Percentiles rank a stretch among this genome's conserved stretches.
Evolutionary conservation across 2,888 invertebrate species (phyloP).

Genomic region (Myopa tessellatipennis): DNA sequence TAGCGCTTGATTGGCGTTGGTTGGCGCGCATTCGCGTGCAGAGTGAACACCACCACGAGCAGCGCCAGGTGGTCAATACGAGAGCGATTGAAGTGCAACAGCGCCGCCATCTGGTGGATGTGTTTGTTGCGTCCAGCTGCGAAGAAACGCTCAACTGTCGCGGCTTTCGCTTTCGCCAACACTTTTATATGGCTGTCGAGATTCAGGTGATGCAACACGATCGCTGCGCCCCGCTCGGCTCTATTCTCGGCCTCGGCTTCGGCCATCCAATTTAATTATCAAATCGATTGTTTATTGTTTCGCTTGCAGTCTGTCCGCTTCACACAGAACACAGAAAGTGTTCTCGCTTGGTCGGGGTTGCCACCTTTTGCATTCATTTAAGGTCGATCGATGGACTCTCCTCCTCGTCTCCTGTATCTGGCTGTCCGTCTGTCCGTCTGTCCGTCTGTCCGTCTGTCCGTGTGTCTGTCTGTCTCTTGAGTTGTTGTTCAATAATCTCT

Average conservation of each 20-base stretch:
- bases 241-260: not conserved
- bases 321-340: not conserved
- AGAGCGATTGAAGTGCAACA: not conserved
- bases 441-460: not conserved
- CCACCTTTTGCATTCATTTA: not conserved
- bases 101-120: not conserved
- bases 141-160: conserved; percentile 51
- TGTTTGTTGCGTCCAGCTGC: conserved; percentile 47
- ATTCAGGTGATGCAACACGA: not conserved
- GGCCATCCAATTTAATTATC: too few species aligned
- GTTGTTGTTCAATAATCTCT: not conserved
- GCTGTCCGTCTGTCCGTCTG: not conserved
- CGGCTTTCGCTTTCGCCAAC: conserved; percentile 38
- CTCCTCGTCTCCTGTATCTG: not conserved
- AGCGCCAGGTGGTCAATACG: conserved; percentile 23
- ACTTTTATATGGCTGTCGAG: conserved; percentile 30
- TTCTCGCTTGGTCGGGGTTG: too few species aligned
- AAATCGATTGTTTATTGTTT: too few species aligned
- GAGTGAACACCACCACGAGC: conserved; percentile 26
- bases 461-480: not conserved
- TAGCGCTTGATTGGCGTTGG: conserved; percentile 57
- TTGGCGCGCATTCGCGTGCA: conserved; percentile 50
- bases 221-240: not conserved
- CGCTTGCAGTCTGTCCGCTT: not conserved
- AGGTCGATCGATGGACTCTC: not conserved